Base-by-base conservation (phyloP, 2,888 invertebrate genomes). In the Creontiades dilutus region DNA sequence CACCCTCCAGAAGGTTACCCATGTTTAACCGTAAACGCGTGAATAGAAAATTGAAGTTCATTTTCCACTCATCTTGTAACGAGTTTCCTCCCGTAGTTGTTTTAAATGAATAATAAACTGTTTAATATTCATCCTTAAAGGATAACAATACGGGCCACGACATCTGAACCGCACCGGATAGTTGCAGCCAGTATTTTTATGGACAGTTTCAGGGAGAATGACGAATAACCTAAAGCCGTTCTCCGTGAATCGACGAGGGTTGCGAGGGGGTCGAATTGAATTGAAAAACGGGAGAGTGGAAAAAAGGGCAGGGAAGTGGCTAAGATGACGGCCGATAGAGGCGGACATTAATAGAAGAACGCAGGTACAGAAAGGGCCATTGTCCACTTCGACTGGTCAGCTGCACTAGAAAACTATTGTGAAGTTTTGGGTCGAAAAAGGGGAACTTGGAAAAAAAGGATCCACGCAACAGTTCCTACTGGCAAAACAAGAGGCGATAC, bases 391-490 rank as follows among this genome's bases (percentile, higher is more conserved):
- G n/a, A n/a, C 55, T 57, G 89, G 89, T 89, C 89, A 89, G 89
- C 89, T 89, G 89, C 81, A 57, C 89, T 81, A 88, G 88, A 80
- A 86, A 89, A 89, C 89, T 89, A 81, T 89, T 89, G 89, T 86
- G 86, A 76, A 46, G 86, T 86, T 75, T 48, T 19, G 23, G 76
- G 75, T 55, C 75, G 68, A 86, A 76, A 86, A 75, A 76, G 85
- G 55, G 75, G 85, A 57, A 61, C 28, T 46, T 47, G 28, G 13
- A 13, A n/a, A 28, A 28, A 37, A 5, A 27, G 52, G 52, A 68
- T 61, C 37, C 48, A 76, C 86, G 86, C 86, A 86, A 86, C 86
- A 86, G 86, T 48, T 86, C 46, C 75, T 19, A 13, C 48, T 57
- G 57, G 61, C 28, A 82, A 78, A 78, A 46, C 78, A 78, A 46